Evolutionary conservation across 1,140 invertebrate species (phyloP).

Genomic region (Ips typographus): DNA sequence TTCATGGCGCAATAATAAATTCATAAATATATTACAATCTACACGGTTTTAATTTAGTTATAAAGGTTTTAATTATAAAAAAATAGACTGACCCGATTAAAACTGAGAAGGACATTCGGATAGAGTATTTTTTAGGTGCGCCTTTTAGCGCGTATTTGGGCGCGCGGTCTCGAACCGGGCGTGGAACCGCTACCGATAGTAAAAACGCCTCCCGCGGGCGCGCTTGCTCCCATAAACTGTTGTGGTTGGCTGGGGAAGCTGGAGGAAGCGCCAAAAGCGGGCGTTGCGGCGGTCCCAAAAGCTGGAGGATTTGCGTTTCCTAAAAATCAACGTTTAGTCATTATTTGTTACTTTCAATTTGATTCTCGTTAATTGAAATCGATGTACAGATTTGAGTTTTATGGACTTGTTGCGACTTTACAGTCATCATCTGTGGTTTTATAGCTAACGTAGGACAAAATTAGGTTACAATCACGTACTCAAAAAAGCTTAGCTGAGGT

Average conservation of each 20-base stretch:
- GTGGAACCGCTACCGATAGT: constrained; percentile 21
- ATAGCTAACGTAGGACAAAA: too few species aligned
- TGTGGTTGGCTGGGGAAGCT: not conserved
- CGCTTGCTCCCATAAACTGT: not conserved
- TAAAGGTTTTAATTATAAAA: too few species aligned
- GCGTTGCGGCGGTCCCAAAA: not conserved
- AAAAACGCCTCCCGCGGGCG: constrained; percentile 7
- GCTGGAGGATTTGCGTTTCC: not conserved
- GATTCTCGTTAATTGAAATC: too few species aligned
- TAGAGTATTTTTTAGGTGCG: constrained; percentile 11
- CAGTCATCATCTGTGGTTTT: too few species aligned
- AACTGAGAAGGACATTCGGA: not conserved
- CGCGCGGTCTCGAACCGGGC: not conserved
- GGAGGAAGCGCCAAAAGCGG: not conserved
- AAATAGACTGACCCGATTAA: not conserved
- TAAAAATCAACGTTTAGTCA: not conserved
- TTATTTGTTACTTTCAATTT: too few species aligned
- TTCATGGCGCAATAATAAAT: too few species aligned
- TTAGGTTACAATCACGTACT: too few species aligned
- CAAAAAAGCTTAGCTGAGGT: too few species aligned
- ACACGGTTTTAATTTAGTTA: too few species aligned
- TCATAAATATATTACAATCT: too few species aligned
- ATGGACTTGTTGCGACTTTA: too few species aligned
- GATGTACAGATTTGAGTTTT: too few species aligned
- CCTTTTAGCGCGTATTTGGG: constrained; percentile 22